Evolutionary conservation across 2,113 vertebrate genomes (phyloP).

Genomic region (Nesoenas mayeri): DNA sequence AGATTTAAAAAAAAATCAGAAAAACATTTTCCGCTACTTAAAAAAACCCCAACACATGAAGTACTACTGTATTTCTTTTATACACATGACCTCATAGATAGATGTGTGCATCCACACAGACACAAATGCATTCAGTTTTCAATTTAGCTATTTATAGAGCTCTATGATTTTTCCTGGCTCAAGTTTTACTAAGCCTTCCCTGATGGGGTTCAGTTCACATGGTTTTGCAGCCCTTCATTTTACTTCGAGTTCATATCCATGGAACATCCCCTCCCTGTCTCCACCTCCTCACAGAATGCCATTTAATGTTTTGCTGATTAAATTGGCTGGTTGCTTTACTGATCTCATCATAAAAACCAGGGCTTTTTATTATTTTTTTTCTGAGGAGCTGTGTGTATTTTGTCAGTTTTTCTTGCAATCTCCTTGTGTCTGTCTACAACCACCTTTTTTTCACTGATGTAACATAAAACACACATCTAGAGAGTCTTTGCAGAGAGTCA

Average conservation of each 20-base stretch:
- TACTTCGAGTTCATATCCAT: not conserved
- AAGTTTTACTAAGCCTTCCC: slow-evolving; percentile 15
- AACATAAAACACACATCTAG: not conserved
- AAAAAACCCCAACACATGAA: not conserved
- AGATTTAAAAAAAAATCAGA: not conserved
- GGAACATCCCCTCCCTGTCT: not conserved
- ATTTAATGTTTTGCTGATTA: not conserved
- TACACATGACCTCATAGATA: slow-evolving; percentile 25
- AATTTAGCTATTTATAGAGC: slow-evolving; percentile 62
- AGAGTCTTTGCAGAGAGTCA: not conserved
- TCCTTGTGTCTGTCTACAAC: not conserved
- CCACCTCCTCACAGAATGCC: not conserved
- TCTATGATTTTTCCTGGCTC: slow-evolving; percentile 56
- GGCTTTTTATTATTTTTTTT: not conserved
- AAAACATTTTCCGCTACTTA: slow-evolving; percentile 47
- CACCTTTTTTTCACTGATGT: not conserved
- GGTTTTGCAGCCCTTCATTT: not conserved
- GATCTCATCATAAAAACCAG: not conserved
- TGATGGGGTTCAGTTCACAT: slow-evolving; percentile 23
- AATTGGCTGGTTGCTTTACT: not conserved
- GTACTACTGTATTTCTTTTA: slow-evolving; percentile 50
- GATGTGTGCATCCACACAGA: slow-evolving; percentile 10
- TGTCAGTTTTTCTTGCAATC: not conserved
- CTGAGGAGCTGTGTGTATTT: not conserved
- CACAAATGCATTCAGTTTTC: slow-evolving; percentile 44